Conservation (phyloP, 2,888 invertebrate species). For the Falcaria lacertinaria region DNA sequence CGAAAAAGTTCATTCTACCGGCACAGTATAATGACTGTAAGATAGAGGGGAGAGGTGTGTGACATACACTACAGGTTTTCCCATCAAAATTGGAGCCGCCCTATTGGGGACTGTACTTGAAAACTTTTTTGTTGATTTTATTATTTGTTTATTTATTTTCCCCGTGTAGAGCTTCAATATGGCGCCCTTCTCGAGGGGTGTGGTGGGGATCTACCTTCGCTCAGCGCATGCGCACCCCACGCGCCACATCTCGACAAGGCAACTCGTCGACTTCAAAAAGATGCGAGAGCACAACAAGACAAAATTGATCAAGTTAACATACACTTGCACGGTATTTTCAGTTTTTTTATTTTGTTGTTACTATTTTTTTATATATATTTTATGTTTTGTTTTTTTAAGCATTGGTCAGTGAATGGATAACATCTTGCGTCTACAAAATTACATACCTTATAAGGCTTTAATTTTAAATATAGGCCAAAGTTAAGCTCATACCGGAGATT, state of each 20-base stretch:
- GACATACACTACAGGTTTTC: too few relatives aligned
- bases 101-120: conserved; percentile 14
- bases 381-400: too few relatives aligned
- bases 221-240: conserved; percentile 71
- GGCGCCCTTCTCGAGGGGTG: conserved; percentile 75
- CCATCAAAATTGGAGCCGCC: too few relatives aligned
- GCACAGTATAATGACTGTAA: too few relatives aligned
- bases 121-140: conserved; percentile 33
- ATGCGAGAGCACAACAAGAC: conserved; percentile 85
- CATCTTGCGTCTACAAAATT: too few relatives aligned
- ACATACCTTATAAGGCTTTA: too few relatives aligned
- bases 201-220: conserved; percentile 76
- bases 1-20: too few relatives aligned
- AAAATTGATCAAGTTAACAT: conserved; percentile 89
- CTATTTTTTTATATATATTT: conserved; percentile 9
- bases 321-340: conserved; percentile 88
- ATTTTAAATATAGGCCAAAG: too few relatives aligned
- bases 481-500: too few relatives aligned
- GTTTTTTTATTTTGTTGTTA: conserved; percentile 31
- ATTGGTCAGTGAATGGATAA: too few relatives aligned
- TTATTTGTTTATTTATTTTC: conserved; percentile 27
- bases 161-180: conserved; percentile 77
- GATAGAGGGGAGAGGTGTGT: too few relatives aligned
- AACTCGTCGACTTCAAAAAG: conserved; percentile 74
- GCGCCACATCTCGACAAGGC: conserved; percentile 82